Evolutionary conservation across 92 coral and sea anemone genomes (phyloP), one percentile per base, ranked within the genome.

Genomic region (Micromussa lordhowensis): DNA sequence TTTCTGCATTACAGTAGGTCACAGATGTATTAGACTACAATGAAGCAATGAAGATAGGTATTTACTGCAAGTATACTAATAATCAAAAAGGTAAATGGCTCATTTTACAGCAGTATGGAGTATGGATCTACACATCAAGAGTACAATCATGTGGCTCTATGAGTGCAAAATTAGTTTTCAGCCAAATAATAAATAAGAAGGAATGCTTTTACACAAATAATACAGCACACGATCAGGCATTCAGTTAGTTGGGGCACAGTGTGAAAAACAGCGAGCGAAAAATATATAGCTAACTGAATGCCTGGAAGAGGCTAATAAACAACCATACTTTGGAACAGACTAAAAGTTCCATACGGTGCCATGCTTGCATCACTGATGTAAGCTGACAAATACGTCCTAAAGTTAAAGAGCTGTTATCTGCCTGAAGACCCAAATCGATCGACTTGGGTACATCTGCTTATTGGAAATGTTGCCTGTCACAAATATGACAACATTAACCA

Each of bases 401-500:
- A 69, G 48, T 36, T 44, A 44, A 44, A 44, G 1, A 38, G 49
- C 30, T 31, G 40, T 84, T 73, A 36, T 75, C 88, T 84, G 44
- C 44, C 26, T 7, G 4, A 71, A 71, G 31, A 72, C 12, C n/a
- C n/a, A n/a, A n/a, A n/a, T n/a, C n/a, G n/a, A n/a, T n/a, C n/a
- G n/a, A n/a, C n/a, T n/a, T 64, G n/a, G 12, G 13, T 48, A 16
- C 73, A 84, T 74, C 88, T 84, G 88, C 11, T 58, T n/a, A 74
- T 40, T 74, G 81, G 18, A 73, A 84, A 75, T 18, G 61, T 34
- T 58, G 73, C 44, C 72, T 38, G 80, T 75, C 81, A 73, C 19
- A 75, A 53, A 58, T 32, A 38, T 2, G 57, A 84, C 73, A 54
- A 17, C 68, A 74, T 84, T 84, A 57, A 2, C 55, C 28, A 84